Conservation (phyloP, 2,888 invertebrate genomes). For the Macaria notata region DNA sequence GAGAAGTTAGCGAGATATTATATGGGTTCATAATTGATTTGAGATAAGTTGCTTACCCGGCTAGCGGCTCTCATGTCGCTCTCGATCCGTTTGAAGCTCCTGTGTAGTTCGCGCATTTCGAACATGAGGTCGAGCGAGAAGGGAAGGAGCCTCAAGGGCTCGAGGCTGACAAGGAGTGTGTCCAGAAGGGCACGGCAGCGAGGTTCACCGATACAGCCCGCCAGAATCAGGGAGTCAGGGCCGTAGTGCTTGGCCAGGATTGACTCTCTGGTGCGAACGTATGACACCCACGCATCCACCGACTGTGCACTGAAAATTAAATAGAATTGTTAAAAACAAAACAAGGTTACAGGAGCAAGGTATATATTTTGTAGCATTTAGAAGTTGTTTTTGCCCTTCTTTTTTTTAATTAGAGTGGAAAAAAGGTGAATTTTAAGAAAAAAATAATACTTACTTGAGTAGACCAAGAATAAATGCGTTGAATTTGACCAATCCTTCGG, state of each 20-base stretch:
- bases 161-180: slow-evolving; percentile 88
- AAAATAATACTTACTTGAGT: slow-evolving; percentile 85
- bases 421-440: neutral
- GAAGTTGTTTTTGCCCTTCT: too few species aligned
- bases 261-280: slow-evolving; percentile 91
- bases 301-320: slow-evolving; percentile 85
- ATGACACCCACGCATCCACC: slow-evolving; percentile 95
- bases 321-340: neutral
- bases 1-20: slow-evolving; percentile 25
- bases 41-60: slow-evolving; percentile 57
- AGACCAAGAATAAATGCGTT: slow-evolving; percentile 94
- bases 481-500: slow-evolving; percentile 93
- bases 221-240: slow-evolving; percentile 87
- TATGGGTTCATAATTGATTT: slow-evolving; percentile 17
- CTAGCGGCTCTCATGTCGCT: slow-evolving; percentile 78
- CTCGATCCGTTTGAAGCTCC: slow-evolving; percentile 88
- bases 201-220: slow-evolving; percentile 80
- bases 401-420: too few species aligned
- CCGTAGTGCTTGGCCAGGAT: slow-evolving; percentile 91
- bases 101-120: slow-evolving; percentile 88
- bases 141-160: slow-evolving; percentile 89
- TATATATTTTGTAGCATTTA: too few species aligned
- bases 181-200: slow-evolving; percentile 85
- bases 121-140: slow-evolving; percentile 92
- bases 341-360: too few species aligned